Conservation (phyloP, 2,113 vertebrate species). For the Lampris incognitus region DNA sequence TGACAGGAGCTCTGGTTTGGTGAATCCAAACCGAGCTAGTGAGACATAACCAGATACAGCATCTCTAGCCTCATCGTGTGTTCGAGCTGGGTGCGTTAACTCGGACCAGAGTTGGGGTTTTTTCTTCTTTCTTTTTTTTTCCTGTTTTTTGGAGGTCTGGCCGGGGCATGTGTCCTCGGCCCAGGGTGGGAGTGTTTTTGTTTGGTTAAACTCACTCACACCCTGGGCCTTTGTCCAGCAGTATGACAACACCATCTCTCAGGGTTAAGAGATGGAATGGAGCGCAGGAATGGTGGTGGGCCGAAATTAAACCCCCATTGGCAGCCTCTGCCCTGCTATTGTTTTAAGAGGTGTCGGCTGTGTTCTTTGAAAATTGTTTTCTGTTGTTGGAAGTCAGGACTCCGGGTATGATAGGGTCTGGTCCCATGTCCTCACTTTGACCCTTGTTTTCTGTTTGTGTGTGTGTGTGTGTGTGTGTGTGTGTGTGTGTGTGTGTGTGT, state of each 20-base stretch:
- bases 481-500: neutral
- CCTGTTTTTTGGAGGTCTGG: conserved; percentile 53
- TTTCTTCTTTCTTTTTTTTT: too few relatives aligned
- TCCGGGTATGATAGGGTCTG: conserved; percentile 32
- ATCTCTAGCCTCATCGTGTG: conserved; percentile 26
- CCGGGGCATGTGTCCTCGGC: conserved; percentile 44
- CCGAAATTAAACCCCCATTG: conserved; percentile 62
- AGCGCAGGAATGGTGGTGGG: conserved; percentile 51
- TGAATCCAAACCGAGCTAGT: conserved; percentile 39
- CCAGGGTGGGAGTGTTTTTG: conserved; percentile 71
- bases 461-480: neutral
- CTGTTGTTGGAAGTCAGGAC: conserved; percentile 61
- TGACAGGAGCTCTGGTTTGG: conserved; percentile 21
- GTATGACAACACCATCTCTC: conserved; percentile 75
- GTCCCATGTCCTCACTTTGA: conserved; percentile 43
- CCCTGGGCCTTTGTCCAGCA: conserved; percentile 70
- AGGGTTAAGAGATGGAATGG: conserved; percentile 64
- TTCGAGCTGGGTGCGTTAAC: conserved; percentile 34
- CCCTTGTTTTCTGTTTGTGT: conserved; percentile 10
- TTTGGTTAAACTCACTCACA: conserved; percentile 76
- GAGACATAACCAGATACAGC: conserved; percentile 49
- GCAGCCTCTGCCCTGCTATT: conserved; percentile 56
- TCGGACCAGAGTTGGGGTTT: conserved; percentile 33
- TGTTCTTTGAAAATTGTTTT: conserved; percentile 70
- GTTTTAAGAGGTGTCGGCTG: conserved; percentile 74